A percentile compares a stretch with the other conserved stretches of the same genome.
These are phyloP conservation scores for Oophaga pumilio DNA, from an alignment of 2,113 vertebrate genomes.

Conservation along the genomic window DNA sequence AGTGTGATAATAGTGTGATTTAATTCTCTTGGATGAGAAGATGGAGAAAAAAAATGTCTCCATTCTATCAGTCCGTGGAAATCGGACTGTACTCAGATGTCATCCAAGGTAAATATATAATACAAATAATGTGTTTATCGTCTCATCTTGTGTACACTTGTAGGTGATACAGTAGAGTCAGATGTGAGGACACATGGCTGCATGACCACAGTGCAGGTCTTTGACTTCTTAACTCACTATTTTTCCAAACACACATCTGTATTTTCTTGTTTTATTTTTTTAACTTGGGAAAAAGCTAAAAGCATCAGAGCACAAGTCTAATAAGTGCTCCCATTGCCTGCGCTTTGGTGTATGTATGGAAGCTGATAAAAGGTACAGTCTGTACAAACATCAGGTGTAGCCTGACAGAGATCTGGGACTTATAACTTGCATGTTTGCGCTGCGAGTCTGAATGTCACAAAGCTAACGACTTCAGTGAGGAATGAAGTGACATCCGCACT, in stretches of 20 bases:
- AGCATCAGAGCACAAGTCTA: background rate
- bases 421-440: background rate
- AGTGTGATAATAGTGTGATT: no score
- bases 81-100: no score
- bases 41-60: no score
- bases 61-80: no score
- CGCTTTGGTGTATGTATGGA: background rate
- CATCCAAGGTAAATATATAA: no score
- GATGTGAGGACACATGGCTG: background rate
- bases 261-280: background rate
- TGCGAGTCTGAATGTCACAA: background rate
- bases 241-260: background rate
- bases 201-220: background rate
- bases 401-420: constrained; percentile 5
- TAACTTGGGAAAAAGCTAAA: background rate
- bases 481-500: constrained; percentile 1
- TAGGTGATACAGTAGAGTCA: background rate
- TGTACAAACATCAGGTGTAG: constrained; percentile 15
- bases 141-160: background rate
- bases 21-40: no score
- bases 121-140: background rate
- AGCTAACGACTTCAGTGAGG: constrained; percentile 7
- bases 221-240: background rate
- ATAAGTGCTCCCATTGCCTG: background rate
- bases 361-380: constrained; percentile 8